Base-by-base conservation (phyloP, 1,140 invertebrate genomes). In the Philaenus spumarius region DNA sequence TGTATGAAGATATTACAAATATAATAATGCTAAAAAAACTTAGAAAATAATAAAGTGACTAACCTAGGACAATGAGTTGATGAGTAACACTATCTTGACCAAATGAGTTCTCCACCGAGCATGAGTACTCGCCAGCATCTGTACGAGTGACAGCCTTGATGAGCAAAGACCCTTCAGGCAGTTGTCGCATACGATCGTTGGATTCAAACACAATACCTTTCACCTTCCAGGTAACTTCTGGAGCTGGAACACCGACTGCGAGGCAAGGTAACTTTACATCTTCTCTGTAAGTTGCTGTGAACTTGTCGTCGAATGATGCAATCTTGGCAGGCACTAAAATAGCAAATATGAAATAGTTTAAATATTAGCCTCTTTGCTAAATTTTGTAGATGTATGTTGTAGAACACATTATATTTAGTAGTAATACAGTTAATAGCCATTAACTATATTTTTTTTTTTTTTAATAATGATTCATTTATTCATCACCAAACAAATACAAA, bases 11-110 rank as follows among this genome's bases (percentile, higher is more conserved):
- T n/a, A n/a, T n/a, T n/a, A n/a, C n/a, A n/a, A n/a, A n/a, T n/a
- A n/a, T n/a, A n/a, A n/a, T n/a, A n/a, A n/a, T n/a, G n/a, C n/a
- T n/a, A n/a, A n/a, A n/a, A n/a, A n/a, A n/a, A n/a, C 57, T 30
- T 14, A 61, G 19, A 62, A 30, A 54, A n/a, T n/a, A n/a, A n/a
- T n/a, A n/a, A n/a, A n/a, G 53, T 43, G 45, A 58, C 70, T 75
- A 72, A 90, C 89, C 88, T 60, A 91, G 80, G 5, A 97, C 91
- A 60, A 92, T 82, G 22, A 97, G 77, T 46, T 86, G 85, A 70
- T 96, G 93, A 4, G 91, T 95, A 39, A 95, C 91, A 19, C 86
- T 90, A 67, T 95, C 93, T 63, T 90, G 87, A 34, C 93, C 93
- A 72, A 92, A 94, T 12, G 88, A 85, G 74, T 97, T 97, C 70